Evolutionary conservation across 2,888 invertebrate genomes (phyloP).

Genomic region (Andrena trimmerana): DNA sequence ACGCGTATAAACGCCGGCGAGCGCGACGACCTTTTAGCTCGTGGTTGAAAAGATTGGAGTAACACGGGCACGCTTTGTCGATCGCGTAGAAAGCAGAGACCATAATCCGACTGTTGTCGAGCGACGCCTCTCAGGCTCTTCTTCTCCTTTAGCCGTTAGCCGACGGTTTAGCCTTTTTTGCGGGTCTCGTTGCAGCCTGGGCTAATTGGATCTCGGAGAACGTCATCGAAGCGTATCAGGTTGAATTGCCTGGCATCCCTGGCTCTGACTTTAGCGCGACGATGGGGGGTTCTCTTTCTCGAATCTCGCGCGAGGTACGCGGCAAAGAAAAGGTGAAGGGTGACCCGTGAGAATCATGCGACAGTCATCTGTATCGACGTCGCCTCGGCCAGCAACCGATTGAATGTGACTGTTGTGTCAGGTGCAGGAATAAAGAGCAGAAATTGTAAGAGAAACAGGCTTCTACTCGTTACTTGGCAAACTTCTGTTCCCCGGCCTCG

Average conservation of each 20-base stretch:
- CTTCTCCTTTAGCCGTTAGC: not conserved
- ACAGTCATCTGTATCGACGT: not conserved
- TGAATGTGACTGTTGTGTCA: too few relatives aligned
- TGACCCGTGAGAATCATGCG: not conserved
- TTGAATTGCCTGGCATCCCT: conserved; percentile 8
- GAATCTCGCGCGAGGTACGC: not conserved
- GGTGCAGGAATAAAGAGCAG: too few relatives aligned
- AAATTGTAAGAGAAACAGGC: too few relatives aligned
- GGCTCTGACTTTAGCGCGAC: not conserved
- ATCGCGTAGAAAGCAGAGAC: not conserved
- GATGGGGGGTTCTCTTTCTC: conserved; percentile 15
- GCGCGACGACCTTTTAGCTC: not conserved
- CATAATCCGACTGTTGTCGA: conserved; percentile 4
- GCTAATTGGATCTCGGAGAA: conserved; percentile 52
- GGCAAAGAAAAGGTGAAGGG: conserved; percentile 15
- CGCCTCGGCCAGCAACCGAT: not conserved
- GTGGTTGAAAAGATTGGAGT: not conserved
- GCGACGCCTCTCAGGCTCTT: not conserved
- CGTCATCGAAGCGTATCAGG: not conserved
- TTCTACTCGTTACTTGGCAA: not conserved
- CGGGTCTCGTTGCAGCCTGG: conserved; percentile 15
- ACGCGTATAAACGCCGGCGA: not conserved
- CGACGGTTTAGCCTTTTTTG: conserved; percentile 1
- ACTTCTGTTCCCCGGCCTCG: not conserved
- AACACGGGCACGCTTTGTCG: not conserved